phyloP scores from a whole-genome alignment of 2,113 vertebrate genomes.

The Rissa tridactyla region DNA sequence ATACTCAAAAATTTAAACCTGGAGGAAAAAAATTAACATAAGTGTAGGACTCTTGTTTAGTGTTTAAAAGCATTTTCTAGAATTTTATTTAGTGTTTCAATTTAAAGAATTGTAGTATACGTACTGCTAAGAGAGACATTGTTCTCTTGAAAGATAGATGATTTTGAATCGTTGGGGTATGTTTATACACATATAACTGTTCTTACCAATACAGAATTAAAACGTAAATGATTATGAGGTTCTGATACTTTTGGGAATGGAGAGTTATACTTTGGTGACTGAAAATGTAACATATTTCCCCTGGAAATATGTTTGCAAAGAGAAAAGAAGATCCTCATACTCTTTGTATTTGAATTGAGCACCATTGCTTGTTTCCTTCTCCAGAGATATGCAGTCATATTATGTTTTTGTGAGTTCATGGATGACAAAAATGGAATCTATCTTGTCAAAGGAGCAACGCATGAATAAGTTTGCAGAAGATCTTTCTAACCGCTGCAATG shows the following conservation, averaged over 20 bases:
- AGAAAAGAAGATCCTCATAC: background rate
- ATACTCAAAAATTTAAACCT: background rate
- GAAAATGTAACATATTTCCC: background rate
- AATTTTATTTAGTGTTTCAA: background rate
- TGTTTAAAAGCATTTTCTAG: background rate
- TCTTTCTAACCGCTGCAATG: slow-evolving; percentile 89
- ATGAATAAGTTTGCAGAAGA: slow-evolving; percentile 89
- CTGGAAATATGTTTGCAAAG: background rate
- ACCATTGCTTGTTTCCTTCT: slow-evolving; percentile 2
- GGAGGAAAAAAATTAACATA: background rate
- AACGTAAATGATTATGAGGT: background rate
- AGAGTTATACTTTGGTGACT: background rate
- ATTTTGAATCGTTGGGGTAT: background rate
- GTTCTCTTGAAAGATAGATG: background rate
- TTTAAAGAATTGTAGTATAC: background rate
- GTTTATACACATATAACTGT: background rate
- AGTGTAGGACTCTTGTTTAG: background rate
- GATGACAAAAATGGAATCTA: slow-evolving; percentile 99
- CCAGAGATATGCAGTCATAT: slow-evolving; percentile 96
- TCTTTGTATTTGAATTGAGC: background rate
- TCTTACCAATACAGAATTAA: background rate
- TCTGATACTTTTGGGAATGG: background rate
- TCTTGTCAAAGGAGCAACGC: slow-evolving; percentile 89
- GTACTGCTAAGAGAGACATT: background rate
- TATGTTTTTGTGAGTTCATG: slow-evolving; percentile 97